Conservation (phyloP, 2,113 vertebrate genomes). For the Bagarius yarrelli region DNA sequence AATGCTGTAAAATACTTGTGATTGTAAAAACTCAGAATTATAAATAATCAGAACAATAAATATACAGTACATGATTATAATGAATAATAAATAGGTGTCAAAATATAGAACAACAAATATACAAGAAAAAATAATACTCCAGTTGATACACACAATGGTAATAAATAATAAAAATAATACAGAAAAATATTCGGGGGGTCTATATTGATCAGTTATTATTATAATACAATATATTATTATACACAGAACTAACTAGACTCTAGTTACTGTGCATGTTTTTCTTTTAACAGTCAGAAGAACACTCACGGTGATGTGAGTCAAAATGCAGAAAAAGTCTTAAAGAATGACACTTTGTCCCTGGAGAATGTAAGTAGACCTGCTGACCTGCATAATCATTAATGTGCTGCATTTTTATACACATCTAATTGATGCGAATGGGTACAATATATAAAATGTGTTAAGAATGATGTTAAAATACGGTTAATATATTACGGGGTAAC, state of each 20-base stretch:
- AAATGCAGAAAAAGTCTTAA: not conserved
- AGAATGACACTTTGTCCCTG: not conserved
- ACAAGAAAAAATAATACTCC: no score
- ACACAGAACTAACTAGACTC: not conserved
- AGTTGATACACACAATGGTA: no score
- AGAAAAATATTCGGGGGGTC: no score
- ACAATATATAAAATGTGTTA: not conserved
- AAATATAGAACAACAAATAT: not conserved
- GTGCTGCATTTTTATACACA: not conserved
- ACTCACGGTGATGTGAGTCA: not conserved
- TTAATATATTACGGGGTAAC: not conserved
- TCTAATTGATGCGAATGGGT: not conserved
- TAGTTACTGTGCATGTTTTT: conserved; percentile 17
- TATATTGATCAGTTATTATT: not conserved
- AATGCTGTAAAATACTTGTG: not conserved
- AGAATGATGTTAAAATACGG: not conserved
- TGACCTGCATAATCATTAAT: not conserved
- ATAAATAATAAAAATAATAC: no score
- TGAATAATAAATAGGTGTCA: not conserved
- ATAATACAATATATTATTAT: not conserved
- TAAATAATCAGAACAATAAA: no score
- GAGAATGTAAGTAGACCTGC: conserved; percentile 7
- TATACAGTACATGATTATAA: no score
- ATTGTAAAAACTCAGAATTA: not conserved
- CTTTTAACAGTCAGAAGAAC: conserved; percentile 27